A percentile compares a stretch with the other conserved stretches of the same genome.
Evolutionary conservation across 2,113 vertebrate species (phyloP).

Genomic region (Pseudorectes ferrugineus): DNA sequence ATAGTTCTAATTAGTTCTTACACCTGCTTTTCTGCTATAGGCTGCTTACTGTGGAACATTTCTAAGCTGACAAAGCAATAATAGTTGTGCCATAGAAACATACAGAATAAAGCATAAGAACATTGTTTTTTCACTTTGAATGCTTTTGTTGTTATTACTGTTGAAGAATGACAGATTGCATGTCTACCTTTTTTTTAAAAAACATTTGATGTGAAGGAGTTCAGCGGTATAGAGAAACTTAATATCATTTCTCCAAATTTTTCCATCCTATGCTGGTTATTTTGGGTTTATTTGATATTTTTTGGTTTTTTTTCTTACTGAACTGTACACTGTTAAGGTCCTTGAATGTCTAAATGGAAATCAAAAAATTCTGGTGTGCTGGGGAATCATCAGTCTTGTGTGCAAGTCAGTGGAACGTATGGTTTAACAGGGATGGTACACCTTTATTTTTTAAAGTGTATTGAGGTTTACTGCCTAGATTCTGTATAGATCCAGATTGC

Average conservation of each 20-base stretch:
- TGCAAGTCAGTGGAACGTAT: background rate
- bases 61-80: background rate
- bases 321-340: background rate
- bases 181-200: background rate
- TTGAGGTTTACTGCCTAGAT: background rate
- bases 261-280: background rate
- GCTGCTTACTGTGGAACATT: background rate
- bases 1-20: conserved; percentile 56
- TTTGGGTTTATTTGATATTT: background rate
- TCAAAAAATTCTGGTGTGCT: background rate
- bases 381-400: background rate
- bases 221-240: background rate
- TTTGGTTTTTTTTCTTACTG: background rate
- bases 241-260: background rate
- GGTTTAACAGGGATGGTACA: background rate
- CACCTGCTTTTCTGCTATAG: conserved; percentile 20
- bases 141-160: background rate
- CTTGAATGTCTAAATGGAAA: background rate
- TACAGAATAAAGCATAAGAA: background rate
- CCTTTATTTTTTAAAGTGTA: background rate
- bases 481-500: background rate
- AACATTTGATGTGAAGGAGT: background rate
- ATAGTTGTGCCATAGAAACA: background rate
- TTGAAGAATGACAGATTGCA: background rate
- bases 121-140: background rate